Base-by-base conservation (phyloP, 2,888 invertebrate species). In the Drosophila phalerata region DNA sequence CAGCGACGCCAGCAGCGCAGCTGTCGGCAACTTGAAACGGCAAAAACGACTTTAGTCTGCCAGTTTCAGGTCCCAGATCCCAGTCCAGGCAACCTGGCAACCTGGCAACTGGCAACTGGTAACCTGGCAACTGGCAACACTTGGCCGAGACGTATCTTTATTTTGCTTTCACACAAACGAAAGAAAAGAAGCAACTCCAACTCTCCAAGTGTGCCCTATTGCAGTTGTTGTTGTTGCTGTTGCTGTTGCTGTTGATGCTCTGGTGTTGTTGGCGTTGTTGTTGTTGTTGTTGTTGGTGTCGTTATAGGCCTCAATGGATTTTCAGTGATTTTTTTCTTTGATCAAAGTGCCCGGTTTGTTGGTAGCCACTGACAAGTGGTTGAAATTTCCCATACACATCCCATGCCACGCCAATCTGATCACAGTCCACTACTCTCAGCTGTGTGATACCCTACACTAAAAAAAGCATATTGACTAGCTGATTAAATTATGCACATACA, bases 261-360 rank as follows among this genome's bases (percentile, higher is more conserved):
- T 73, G 51, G 11, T 74, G 56, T 13, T 69, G 68, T 45, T 69
- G 69, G 74, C 79, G 83, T 84, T 80, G 84, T 80, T 83, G n/a
- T 55, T 30, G 28, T 15, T 73, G 51, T 17, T 74, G 56, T 13
- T 69, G 68, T 45, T 69, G 69, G 74, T 82, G 83, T 84, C 83
- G 84, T 80, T 83, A 85, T 88, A 83, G 88, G 83, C 79, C 82
- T 88, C 87, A 87, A 87, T 89, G 86, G 83, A 85, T 85, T 89
- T 85, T 81, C 79, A 72, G 82, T 80, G 87, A 81, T 74, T 73
- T 77, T 86, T 81, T 79, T 73, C 88, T 87, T 80, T 89, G 88
- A 87, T 89, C 82, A 86, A 86, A 87, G 88, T 85, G 88, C 74
- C 77, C 79, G 82, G 74, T 77, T 81, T 57, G 79, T 69, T 85